Conservation (phyloP, 2,888 invertebrate species). For the Eristalis intricaria region DNA sequence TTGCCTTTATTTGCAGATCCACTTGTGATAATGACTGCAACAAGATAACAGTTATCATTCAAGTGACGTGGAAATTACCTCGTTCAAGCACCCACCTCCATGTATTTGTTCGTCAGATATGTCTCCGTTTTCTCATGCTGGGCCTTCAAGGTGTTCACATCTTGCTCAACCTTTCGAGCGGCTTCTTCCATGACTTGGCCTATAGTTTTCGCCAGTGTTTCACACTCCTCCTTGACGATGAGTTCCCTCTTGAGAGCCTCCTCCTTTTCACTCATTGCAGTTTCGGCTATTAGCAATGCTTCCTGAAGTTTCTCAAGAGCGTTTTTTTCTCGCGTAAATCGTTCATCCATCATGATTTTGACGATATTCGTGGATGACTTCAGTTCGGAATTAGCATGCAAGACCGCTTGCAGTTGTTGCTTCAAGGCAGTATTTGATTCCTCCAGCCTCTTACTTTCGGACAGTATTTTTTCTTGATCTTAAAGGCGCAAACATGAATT, state of each 20-base stretch:
- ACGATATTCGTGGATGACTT: constrained; percentile 81
- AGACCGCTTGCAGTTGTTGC: constrained; percentile 74
- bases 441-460: constrained; percentile 73
- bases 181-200: constrained; percentile 83
- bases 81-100: constrained; percentile 77
- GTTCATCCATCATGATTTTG: constrained; percentile 79
- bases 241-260: constrained; percentile 82
- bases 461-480: constrained; percentile 72
- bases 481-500: background rate
- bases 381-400: constrained; percentile 76
- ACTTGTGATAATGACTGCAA: constrained; percentile 72
- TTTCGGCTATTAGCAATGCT: constrained; percentile 83
- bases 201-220: constrained; percentile 82
- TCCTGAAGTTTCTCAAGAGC: constrained; percentile 84
- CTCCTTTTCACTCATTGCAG: constrained; percentile 84
- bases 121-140: constrained; percentile 84
- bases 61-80: background rate
- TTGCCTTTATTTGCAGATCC: constrained; percentile 73
- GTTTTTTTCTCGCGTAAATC: constrained; percentile 81
- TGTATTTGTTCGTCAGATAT: constrained; percentile 81
- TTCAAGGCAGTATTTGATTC: constrained; percentile 76
- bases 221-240: constrained; percentile 83
- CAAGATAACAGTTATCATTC: background rate
- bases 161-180: constrained; percentile 83
- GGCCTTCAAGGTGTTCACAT: constrained; percentile 83